A percentile compares a stretch with the other conserved stretches of the same genome.
phyloP scores from a whole-genome alignment of 2,797 vertebrate genomes.

The Paramormyrops hopkinsi region DNA sequence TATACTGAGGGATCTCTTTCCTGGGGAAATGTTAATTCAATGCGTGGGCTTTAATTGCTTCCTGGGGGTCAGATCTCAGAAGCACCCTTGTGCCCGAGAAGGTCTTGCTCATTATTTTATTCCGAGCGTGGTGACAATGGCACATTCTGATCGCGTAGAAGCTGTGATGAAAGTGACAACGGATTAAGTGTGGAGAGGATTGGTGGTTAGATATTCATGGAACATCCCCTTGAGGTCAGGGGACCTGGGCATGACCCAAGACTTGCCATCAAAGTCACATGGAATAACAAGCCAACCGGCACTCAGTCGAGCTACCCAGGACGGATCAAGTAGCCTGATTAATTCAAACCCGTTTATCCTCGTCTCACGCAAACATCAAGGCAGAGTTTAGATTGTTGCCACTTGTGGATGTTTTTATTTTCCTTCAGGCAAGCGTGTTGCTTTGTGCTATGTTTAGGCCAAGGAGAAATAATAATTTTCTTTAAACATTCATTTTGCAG shows the following conservation, averaged over 20 bases:
- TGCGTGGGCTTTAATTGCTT: constrained; percentile 36
- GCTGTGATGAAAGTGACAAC: not conserved
- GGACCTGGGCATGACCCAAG: not conserved
- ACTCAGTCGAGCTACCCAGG: not conserved
- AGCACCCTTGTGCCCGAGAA: constrained; percentile 2
- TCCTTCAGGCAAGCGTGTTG: not conserved
- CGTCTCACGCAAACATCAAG: not conserved
- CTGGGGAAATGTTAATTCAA: constrained; percentile 42
- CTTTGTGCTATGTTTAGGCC: not conserved
- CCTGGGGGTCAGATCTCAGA: constrained; percentile 17
- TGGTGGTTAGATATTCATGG: not conserved
- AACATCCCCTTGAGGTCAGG: not conserved
- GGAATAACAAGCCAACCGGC: not conserved
- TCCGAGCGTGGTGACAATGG: not conserved
- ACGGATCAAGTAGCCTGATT: not conserved
- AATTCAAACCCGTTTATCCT: not conserved
- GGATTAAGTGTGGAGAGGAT: not conserved
- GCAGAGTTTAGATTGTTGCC: not conserved
- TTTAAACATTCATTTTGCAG: not conserved
- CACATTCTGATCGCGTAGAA: not conserved
- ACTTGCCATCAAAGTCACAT: constrained; percentile 2
- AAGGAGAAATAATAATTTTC: not conserved
- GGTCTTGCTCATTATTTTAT: constrained; percentile 16
- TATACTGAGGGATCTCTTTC: constrained; percentile 49
- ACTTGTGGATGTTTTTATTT: not conserved